Conservation (phyloP, 64 coral and sea anemone species). For the Stichodactyla mertensii region DNA sequence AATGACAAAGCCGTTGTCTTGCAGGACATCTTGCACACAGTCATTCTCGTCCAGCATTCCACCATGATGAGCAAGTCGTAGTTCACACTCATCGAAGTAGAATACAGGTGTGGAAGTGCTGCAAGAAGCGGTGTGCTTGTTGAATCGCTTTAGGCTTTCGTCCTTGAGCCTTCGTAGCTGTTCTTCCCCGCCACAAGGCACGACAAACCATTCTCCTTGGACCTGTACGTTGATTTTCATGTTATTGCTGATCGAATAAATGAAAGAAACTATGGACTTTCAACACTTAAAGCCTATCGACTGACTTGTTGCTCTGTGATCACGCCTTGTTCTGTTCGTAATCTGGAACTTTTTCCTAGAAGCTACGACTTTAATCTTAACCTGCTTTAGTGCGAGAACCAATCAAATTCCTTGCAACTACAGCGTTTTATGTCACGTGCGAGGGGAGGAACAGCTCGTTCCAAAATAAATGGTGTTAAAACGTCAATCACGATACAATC, state of each 20-base stretch:
- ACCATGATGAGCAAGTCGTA: constrained; percentile 20
- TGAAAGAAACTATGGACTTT: no score
- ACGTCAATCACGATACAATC: no score
- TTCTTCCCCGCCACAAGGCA: constrained; percentile 65
- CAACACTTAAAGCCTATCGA: no score
- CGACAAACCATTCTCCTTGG: constrained; percentile 62
- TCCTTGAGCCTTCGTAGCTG: constrained; percentile 55
- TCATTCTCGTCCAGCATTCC: constrained; percentile 46
- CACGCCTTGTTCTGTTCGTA: no score
- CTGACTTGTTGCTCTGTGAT: no score
- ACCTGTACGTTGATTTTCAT: constrained; percentile 80
- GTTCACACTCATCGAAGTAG: constrained; percentile 28
- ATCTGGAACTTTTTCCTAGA: no score
- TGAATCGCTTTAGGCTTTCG: constrained; percentile 49
- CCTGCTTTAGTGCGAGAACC: no score
- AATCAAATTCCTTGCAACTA: no score
- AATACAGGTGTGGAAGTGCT: not conserved
- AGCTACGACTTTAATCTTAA: no score
- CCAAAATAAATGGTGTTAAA: no score
- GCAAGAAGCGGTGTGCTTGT: constrained; percentile 17
- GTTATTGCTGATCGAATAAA: not conserved
- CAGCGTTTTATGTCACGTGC: no score
- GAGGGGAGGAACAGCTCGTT: no score
- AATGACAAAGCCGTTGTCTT: constrained; percentile 76
- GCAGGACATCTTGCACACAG: constrained; percentile 54